A percentile compares a stretch with the other conserved stretches of the same genome.
Evolutionary conservation across 2,113 vertebrate species (phyloP).

Genomic region (Boleophthalmus pectinirostris): DNA sequence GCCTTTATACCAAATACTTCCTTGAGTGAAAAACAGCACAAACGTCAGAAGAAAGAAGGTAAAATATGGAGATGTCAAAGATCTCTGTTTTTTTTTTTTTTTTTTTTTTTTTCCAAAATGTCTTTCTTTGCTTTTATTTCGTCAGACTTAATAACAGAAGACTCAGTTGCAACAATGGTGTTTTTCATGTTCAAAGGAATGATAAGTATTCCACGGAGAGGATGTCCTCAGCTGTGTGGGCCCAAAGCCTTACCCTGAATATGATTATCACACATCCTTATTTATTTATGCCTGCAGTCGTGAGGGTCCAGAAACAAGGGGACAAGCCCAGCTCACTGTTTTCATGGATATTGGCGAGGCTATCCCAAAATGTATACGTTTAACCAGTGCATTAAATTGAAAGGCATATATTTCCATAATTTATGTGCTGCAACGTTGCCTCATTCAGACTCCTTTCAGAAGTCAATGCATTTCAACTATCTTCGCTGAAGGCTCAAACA

Average conservation of each 20-base stretch:
- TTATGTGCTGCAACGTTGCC: background rate
- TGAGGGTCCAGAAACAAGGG: slow-evolving; percentile 27
- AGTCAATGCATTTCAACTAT: slow-evolving; percentile 42
- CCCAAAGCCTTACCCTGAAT: slow-evolving; percentile 54
- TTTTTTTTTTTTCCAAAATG: too few relatives aligned
- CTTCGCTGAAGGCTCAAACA: slow-evolving; percentile 28
- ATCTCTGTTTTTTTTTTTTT: slow-evolving; percentile 35
- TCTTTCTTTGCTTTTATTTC: slow-evolving; percentile 33
- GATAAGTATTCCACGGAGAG: slow-evolving; percentile 65
- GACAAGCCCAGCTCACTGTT: slow-evolving; percentile 33
- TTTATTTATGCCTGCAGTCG: slow-evolving; percentile 55
- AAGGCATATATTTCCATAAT: slow-evolving; percentile 49
- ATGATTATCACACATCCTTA: slow-evolving; percentile 62
- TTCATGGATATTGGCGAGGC: slow-evolving; percentile 39
- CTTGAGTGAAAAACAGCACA: background rate
- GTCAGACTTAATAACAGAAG: slow-evolving; percentile 57
- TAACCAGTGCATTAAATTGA: slow-evolving; percentile 36
- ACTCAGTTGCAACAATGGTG: slow-evolving; percentile 52
- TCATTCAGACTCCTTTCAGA: slow-evolving; percentile 20
- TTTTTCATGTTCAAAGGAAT: slow-evolving; percentile 63
- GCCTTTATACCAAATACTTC: background rate
- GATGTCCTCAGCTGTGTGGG: slow-evolving; percentile 56
- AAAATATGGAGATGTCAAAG: slow-evolving; percentile 29
- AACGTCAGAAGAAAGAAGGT: background rate
- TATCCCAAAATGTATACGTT: slow-evolving; percentile 37